These are phyloP conservation scores for Typhlichthys eigenmanni DNA, from an alignment of 2,797 vertebrate genomes.

Conservation along the genomic window DNA sequence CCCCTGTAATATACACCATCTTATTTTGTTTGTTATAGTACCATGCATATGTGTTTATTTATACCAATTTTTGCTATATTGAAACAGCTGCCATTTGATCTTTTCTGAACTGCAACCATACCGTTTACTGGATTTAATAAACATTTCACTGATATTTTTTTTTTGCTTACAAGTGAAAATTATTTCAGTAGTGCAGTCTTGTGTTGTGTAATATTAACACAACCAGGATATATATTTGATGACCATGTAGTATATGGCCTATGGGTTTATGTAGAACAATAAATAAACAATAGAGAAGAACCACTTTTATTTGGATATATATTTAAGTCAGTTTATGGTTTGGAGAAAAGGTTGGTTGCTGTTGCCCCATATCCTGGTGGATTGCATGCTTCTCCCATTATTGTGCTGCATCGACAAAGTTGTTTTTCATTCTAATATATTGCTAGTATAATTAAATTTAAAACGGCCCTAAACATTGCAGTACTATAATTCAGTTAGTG, in stretches of 20 bases:
- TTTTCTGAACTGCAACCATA: constrained; percentile 19
- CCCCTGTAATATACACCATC: constrained; percentile 47
- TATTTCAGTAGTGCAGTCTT: too few relatives aligned
- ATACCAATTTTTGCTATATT: constrained; percentile 44
- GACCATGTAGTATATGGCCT: too few relatives aligned
- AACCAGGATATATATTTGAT: too few relatives aligned
- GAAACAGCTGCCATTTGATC: constrained; percentile 16
- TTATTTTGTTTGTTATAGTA: constrained; percentile 53
- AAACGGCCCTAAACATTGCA: constrained; percentile 37
- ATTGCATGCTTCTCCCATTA: constrained; percentile 21
- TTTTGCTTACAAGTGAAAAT: too few relatives aligned
- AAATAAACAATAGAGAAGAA: constrained; percentile 17
- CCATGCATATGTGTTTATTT: constrained; percentile 11
- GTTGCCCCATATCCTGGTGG: constrained; percentile 26
- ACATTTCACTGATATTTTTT: too few relatives aligned
- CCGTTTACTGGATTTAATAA: too few relatives aligned
- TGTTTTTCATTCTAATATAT: constrained; percentile 7
- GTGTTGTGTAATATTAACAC: neutral
- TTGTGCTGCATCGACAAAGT: constrained; percentile 6
- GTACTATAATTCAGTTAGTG: constrained; percentile 25
- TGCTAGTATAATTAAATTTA: constrained; percentile 5
- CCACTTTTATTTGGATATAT: too few relatives aligned
- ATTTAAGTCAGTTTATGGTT: too few relatives aligned
- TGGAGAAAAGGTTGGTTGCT: neutral
- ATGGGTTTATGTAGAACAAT: neutral